Conservation (phyloP, 2,888 invertebrate genomes). For the Microplitis manilae region DNA sequence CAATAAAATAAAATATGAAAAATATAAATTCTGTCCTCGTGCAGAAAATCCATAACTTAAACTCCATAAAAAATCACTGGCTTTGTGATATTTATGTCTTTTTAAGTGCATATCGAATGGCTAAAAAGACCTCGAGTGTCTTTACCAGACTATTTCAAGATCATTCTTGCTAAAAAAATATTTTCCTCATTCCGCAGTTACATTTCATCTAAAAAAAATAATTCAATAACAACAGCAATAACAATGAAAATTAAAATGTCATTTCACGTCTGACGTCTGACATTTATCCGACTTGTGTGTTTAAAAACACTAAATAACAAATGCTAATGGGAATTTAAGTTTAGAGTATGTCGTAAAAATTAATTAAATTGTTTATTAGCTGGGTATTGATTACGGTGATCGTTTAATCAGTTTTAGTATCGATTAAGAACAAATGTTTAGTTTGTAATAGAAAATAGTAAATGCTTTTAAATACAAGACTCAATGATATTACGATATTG, state of each 20-base stretch:
- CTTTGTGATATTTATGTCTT: slow-evolving; percentile 1
- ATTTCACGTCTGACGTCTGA: not conserved
- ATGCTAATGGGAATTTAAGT: not conserved
- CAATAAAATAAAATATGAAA: not conserved
- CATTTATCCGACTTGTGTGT: too few relatives aligned
- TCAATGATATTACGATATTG: not conserved
- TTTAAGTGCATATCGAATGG: not conserved
- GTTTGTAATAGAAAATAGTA: not conserved
- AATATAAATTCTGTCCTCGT: not conserved
- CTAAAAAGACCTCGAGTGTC: not conserved
- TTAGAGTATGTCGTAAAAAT: not conserved
- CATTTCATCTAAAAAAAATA: not conserved
- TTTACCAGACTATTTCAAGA: not conserved
- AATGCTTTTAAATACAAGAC: not conserved
- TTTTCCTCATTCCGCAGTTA: not conserved
- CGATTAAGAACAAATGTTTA: not conserved
- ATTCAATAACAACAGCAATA: not conserved
- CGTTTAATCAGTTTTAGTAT: not conserved
- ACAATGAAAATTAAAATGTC: not conserved
- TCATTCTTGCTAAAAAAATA: not conserved
- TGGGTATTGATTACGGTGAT: not conserved
- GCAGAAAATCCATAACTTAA: not conserved
- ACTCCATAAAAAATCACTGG: not conserved
- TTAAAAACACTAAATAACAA: too few relatives aligned
- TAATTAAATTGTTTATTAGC: not conserved